phyloP scores from a whole-genome alignment of 2,888 invertebrate species.

The Pachycephus smyrnensis region DNA sequence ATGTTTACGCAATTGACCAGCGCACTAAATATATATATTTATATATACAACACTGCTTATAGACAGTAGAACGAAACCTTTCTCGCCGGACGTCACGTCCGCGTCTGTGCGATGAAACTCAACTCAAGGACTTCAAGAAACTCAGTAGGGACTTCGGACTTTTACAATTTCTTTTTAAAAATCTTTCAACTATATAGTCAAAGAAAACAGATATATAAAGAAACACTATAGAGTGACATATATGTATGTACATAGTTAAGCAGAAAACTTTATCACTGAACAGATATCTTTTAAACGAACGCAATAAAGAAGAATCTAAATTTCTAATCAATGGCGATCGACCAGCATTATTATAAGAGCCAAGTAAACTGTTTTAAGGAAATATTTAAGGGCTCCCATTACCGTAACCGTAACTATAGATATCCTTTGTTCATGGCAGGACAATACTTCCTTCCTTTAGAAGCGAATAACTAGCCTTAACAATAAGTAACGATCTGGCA shows the following conservation, averaged over 20 bases:
- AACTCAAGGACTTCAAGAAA: neutral
- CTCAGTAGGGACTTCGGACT: neutral
- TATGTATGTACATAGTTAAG: neutral
- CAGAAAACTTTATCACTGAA: neutral
- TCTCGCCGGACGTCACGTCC: neutral
- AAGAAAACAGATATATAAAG: neutral
- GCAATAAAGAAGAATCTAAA: neutral
- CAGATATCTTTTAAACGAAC: neutral
- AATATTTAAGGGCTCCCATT: too few relatives aligned
- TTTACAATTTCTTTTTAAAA: neutral
- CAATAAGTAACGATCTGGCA: conserved; percentile 37
- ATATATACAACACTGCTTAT: too few relatives aligned
- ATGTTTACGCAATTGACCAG: neutral
- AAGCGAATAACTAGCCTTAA: neutral
- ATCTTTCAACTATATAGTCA: neutral
- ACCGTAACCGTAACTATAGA: neutral
- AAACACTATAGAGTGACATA: neutral
- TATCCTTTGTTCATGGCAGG: neutral
- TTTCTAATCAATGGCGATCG: neutral
- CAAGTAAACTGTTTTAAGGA: neutral
- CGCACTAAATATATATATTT: neutral
- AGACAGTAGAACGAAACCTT: too few relatives aligned
- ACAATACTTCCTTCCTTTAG: neutral
- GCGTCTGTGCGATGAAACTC: neutral
- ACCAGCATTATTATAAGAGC: neutral